phyloP scores from a whole-genome alignment of 1,140 invertebrate species.

The Coenobita brevimanus region DNA sequence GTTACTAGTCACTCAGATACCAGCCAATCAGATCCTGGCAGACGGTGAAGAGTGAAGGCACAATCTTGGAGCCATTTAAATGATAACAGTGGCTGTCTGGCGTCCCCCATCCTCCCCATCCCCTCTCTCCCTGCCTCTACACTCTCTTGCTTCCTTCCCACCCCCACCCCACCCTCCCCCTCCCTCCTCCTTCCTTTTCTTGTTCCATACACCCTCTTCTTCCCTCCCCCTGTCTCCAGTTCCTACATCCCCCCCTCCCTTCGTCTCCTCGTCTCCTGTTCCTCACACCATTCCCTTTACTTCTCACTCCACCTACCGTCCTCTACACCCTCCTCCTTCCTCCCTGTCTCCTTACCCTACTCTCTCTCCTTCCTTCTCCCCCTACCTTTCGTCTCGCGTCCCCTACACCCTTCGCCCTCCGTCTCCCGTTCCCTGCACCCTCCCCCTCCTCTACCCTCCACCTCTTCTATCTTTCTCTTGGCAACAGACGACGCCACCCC shows the following conservation, averaged over 20 bases:
- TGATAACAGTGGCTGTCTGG: too few relatives aligned
- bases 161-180: too few relatives aligned
- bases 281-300: neutral
- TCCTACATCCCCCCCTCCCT: neutral
- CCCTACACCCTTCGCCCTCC: neutral
- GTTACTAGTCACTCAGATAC: too few relatives aligned
- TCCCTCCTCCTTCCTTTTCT: constrained; percentile 15
- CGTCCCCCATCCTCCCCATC: too few relatives aligned
- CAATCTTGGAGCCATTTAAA: too few relatives aligned
- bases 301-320: too few relatives aligned
- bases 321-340: too few relatives aligned
- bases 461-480: neutral
- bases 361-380: neutral
- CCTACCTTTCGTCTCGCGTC: neutral
- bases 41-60: too few relatives aligned
- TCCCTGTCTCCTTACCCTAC: neutral
- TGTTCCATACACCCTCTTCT: neutral
- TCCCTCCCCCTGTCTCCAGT: neutral
- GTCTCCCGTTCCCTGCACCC: neutral
- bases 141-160: too few relatives aligned
- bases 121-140: too few relatives aligned
- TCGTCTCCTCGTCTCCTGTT: neutral
- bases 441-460: neutral
- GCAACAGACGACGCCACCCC: neutral
- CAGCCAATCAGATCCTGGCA: too few relatives aligned